Base-by-base conservation (phyloP, 2,113 vertebrate species). In the Eulacestoma nigropectus region DNA sequence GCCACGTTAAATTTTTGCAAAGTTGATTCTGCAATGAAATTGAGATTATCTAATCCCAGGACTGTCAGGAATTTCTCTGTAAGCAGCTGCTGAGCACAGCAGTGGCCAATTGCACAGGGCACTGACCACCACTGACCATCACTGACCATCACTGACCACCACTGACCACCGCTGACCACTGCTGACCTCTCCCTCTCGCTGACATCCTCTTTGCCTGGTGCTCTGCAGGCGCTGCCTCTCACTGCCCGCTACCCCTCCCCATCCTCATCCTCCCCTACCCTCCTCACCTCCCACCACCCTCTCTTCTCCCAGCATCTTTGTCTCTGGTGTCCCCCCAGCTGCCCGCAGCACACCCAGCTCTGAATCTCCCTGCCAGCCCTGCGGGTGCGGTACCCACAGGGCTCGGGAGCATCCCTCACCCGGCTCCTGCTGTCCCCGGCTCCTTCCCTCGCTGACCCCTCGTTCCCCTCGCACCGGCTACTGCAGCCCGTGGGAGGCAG, bases 21-120 rank as follows among this genome's bases (percentile, higher is more conserved):
- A 69, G 39, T 41, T 2, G 6, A 1, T 60, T 67, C 72, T 52
- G 57, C 49, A 6, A 6, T 42, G 44, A 56, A 67, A 91, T 60
- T 3, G 4, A 37, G 30, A 15, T 29, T 46, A 12, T 37, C 49
- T 44, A 55, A 64, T 13, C 9, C 17, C 11, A 25, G 60, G 41
- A 21, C 37, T 5, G 30, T 30, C 63, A 69, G 75, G 53, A 93
- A 59, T 41, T 32, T 23, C n/a, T 37, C 67, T 22, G 6, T 6
- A 41, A 50, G 70, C 39, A 9, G 2, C 1, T 16, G 44, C 65
- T 19, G 50, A n/a, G 78, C 0, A 0, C 50, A 56, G 69, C 2
- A 0, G 44, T 1, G 4, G 41, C 33, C 1, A 17, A 6, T 27
- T 39, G 2, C 0, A 0, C 21, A 5, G 37, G 6, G n/a, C 30